Conservation (phyloP, 2,888 invertebrate species). For the Dolichomitus sp. region DNA sequence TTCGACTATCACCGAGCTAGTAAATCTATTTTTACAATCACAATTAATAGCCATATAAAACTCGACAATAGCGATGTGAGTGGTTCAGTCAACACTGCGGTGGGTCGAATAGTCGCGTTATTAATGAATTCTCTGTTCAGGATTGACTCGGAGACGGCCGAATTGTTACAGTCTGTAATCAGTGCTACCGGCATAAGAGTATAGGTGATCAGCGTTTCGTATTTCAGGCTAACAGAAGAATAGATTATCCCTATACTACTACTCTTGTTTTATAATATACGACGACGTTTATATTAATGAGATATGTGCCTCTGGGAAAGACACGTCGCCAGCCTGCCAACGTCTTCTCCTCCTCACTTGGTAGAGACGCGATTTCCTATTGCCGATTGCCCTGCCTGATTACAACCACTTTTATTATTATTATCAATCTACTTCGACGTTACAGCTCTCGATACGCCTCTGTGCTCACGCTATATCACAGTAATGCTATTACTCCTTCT, state of each 20-base stretch:
- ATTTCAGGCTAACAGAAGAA: slow-evolving; percentile 38
- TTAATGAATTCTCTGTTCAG: slow-evolving; percentile 66
- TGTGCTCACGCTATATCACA: slow-evolving; percentile 20
- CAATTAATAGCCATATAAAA: not conserved
- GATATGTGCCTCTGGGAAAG: slow-evolving; percentile 72
- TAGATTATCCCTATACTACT: slow-evolving; percentile 1
- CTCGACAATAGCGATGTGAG: not conserved
- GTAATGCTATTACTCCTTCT: slow-evolving; percentile 22
- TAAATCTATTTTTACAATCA: not conserved
- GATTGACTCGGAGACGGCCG: slow-evolving; percentile 54
- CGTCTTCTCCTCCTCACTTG: slow-evolving; percentile 20
- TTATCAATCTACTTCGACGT: slow-evolving; percentile 45
- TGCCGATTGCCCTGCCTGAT: slow-evolving; percentile 62
- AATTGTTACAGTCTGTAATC: slow-evolving; percentile 43
- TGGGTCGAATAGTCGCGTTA: slow-evolving; percentile 53
- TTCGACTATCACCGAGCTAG: not conserved
- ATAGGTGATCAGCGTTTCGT: slow-evolving; percentile 24
- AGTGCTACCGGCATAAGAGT: not conserved
- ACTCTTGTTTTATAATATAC: slow-evolving; percentile 72
- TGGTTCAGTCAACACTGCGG: slow-evolving; percentile 3
- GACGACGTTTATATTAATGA: slow-evolving; percentile 79
- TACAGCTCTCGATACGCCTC: slow-evolving; percentile 9
- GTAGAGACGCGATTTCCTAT: slow-evolving; percentile 60
- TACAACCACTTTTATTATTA: slow-evolving; percentile 60
- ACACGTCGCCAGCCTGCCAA: slow-evolving; percentile 69